Percentiles rank a stretch among this genome's conserved stretches.
Evolutionary conservation across 2,888 invertebrate genomes (phyloP).

Genomic region (Lasioglossum leucozonium): DNA sequence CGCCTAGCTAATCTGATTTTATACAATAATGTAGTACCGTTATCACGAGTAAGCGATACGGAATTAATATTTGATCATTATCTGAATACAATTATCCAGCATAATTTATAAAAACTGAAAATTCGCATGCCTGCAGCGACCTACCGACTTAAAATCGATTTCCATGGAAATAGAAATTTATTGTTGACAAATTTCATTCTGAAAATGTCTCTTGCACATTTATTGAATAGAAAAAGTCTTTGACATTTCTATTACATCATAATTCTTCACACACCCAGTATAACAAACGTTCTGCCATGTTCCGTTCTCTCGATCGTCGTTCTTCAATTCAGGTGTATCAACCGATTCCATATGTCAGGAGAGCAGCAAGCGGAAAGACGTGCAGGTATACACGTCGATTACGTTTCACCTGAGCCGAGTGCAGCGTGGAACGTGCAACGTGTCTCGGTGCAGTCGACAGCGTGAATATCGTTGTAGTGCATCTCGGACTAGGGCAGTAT

Average conservation of each 20-base stretch:
- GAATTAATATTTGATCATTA: background rate
- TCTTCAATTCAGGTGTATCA: constrained; percentile 75
- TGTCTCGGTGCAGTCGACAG: constrained; percentile 59
- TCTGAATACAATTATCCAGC: background rate
- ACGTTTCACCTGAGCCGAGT: constrained; percentile 58
- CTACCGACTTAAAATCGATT: background rate
- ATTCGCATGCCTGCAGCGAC: background rate
- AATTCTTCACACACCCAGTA: background rate
- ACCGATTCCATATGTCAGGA: constrained; percentile 77
- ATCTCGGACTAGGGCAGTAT: constrained; percentile 67
- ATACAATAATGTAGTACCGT: background rate
- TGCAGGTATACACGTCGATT: constrained; percentile 40
- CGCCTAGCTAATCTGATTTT: background rate
- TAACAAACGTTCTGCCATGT: background rate
- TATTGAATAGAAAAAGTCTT: background rate
- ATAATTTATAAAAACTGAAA: background rate
- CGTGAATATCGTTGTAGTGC: constrained; percentile 66
- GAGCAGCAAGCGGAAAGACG: constrained; percentile 72
- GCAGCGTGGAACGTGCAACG: constrained; percentile 48
- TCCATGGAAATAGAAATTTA: background rate
- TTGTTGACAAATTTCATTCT: background rate
- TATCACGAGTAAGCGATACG: background rate
- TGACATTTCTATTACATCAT: background rate
- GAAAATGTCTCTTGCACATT: background rate
- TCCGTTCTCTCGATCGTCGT: constrained; percentile 37